Conservation (phyloP, 2,113 vertebrate species). For the Sula dactylatra region DNA sequence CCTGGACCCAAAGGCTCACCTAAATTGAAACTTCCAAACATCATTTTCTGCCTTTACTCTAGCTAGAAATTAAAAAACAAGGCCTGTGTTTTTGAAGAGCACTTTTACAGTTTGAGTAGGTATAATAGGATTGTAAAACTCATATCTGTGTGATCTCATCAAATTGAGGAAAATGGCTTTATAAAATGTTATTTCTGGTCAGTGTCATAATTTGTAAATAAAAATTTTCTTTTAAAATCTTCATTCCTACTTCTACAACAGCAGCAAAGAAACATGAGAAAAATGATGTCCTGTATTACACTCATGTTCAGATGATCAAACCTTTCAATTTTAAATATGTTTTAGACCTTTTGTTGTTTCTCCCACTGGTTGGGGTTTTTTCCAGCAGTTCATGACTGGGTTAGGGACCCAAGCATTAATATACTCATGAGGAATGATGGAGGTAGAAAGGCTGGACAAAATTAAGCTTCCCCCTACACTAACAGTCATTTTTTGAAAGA, state of each 20-base stretch:
- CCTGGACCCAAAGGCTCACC: not conserved
- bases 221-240: not conserved
- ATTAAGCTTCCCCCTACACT: not conserved
- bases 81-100: not conserved
- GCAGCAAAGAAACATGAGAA: not conserved
- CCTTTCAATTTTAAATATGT: not conserved
- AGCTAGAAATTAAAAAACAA: not conserved
- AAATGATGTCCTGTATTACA: not conserved
- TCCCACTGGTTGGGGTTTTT: not conserved
- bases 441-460: not conserved
- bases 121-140: not conserved
- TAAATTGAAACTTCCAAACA: not conserved
- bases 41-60: not conserved
- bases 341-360: not conserved
- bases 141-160: not conserved
- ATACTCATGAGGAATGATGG: not conserved
- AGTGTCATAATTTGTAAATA: not conserved
- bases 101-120: not conserved
- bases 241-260: not conserved
- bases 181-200: not conserved
- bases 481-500: not conserved
- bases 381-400: not conserved
- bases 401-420: not conserved
- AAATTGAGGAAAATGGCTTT: not conserved
- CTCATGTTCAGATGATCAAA: not conserved